Percentiles rank a stretch among this genome's conserved stretches.
Evolutionary conservation across 2,888 invertebrate genomes (phyloP).

Genomic region (Antheraea assamensis): DNA sequence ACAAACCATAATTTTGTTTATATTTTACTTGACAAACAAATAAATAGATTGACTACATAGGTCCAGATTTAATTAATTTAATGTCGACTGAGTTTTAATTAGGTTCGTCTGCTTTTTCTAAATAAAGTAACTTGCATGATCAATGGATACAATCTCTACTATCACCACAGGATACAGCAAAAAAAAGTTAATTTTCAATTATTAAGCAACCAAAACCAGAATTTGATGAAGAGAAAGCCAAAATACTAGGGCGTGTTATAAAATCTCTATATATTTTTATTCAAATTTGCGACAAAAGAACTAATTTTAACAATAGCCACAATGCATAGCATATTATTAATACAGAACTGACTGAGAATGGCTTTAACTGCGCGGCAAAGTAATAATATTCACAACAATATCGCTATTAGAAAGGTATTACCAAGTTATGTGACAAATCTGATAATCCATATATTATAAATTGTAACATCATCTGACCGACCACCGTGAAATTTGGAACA

Average conservation of each 20-base stretch:
- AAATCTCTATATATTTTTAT: too few species aligned
- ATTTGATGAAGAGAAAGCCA: not conserved
- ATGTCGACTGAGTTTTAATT: not conserved
- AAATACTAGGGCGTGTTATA: not conserved
- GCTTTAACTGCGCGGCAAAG: not conserved
- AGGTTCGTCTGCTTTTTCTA: too few species aligned
- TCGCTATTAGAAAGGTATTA: not conserved
- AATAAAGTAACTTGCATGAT: too few species aligned
- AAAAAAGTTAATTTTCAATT: not conserved
- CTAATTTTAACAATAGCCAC: too few species aligned
- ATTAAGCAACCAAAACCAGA: not conserved
- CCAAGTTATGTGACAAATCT: not conserved
- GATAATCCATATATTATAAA: not conserved
- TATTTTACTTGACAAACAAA: not conserved
- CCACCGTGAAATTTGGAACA: too few species aligned
- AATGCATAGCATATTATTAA: too few species aligned
- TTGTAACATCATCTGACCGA: too few species aligned
- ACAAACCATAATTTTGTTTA: not conserved
- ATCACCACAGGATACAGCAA: too few species aligned
- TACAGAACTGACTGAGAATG: too few species aligned
- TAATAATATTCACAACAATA: not conserved
- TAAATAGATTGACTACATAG: not conserved
- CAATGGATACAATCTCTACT: too few species aligned
- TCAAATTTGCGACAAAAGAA: too few species aligned
- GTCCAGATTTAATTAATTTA: not conserved